These are phyloP conservation scores for Lateolabrax maculatus DNA, from an alignment of 2,797 vertebrate genomes.

Conservation along the genomic window DNA sequence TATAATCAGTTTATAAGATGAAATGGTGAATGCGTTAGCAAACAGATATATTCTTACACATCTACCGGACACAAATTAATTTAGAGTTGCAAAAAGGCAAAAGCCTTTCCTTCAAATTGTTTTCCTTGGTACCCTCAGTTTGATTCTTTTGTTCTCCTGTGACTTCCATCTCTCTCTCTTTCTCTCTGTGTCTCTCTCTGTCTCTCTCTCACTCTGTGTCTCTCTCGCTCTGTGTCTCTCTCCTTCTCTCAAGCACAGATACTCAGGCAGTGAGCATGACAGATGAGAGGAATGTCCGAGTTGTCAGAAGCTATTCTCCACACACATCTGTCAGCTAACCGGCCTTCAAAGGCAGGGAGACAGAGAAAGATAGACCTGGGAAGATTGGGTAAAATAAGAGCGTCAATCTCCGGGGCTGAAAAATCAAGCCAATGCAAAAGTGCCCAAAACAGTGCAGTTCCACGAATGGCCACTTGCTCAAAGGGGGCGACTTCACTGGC, in stretches of 20 bases:
- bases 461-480: too few relatives aligned
- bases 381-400: conserved; percentile 45
- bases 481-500: too few relatives aligned
- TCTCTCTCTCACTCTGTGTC: conserved; percentile 1
- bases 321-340: conserved; percentile 74
- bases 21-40: too few relatives aligned
- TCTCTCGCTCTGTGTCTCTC: conserved; percentile 22
- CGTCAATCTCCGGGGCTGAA: too few relatives aligned
- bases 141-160: conserved; percentile 17
- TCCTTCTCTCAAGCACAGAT: conserved; percentile 34
- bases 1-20: too few relatives aligned
- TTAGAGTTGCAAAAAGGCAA: conserved; percentile 27
- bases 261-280: conserved; percentile 61
- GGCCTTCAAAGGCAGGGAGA: conserved; percentile 60
- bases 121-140: conserved; percentile 35
- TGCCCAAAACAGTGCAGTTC: too few relatives aligned
- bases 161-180: conserved; percentile 19
- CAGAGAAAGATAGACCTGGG: conserved; percentile 41
- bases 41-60: too few relatives aligned
- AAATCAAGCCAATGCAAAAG: too few relatives aligned
- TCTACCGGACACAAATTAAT: too few relatives aligned
- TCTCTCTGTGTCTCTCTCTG: background rate
- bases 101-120: conserved; percentile 48
- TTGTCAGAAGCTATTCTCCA: conserved; percentile 73
- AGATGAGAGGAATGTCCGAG: conserved; percentile 63